Conservation (phyloP, 2,888 invertebrate species). For the Dendrolimus pini region DNA sequence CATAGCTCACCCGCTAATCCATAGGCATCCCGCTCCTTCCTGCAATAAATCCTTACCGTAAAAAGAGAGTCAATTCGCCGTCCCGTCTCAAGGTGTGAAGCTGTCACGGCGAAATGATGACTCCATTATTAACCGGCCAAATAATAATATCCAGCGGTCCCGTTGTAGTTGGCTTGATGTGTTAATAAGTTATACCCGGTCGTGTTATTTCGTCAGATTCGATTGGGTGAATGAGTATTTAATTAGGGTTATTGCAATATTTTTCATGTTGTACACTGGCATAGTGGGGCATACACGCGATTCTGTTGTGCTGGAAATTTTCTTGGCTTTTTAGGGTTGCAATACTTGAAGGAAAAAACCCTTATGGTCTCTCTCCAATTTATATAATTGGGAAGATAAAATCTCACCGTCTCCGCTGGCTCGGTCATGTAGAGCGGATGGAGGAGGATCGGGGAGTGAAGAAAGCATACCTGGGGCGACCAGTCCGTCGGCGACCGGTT, state of each 20-base stretch:
- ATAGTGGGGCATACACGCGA: too few species aligned
- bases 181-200: constrained; percentile 46
- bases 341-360: too few species aligned
- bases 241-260: constrained; percentile 28
- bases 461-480: too few species aligned
- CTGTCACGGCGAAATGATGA: constrained; percentile 71
- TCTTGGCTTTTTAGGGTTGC: too few species aligned
- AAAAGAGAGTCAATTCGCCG: constrained; percentile 64
- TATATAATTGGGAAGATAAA: too few species aligned
- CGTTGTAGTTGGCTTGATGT: constrained; percentile 43
- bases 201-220: constrained; percentile 26
- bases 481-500: too few species aligned
- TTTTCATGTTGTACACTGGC: constrained; percentile 1
- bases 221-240: constrained; percentile 22
- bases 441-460: too few species aligned
- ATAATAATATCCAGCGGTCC: constrained; percentile 55
- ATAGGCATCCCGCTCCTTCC: neutral
- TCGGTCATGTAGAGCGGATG: too few species aligned
- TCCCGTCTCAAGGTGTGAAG: constrained; percentile 68
- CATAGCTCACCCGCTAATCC: too few species aligned
- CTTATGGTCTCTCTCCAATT: too few species aligned
- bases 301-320: too few species aligned
- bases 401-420: too few species aligned
- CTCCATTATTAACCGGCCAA: constrained; percentile 71
- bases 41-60: neutral